Evolutionary conservation across 2,113 vertebrate genomes (phyloP).

Genomic region (Bubo bubo): DNA sequence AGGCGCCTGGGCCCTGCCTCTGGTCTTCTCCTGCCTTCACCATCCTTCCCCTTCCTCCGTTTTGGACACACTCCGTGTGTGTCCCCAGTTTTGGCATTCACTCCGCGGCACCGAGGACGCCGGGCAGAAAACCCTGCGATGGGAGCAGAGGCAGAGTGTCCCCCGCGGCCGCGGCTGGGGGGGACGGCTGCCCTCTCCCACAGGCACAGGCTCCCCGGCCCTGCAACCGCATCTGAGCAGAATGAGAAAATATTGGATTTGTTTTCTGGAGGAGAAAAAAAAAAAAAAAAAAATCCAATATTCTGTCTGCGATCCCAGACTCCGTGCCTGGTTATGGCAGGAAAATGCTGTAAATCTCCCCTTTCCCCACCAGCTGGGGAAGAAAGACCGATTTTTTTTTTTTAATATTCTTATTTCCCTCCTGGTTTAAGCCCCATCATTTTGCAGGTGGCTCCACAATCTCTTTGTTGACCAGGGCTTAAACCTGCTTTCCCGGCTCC

Average conservation of each 20-base stretch:
- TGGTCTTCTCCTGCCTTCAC: not conserved
- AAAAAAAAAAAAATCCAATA: slow-evolving; percentile 56
- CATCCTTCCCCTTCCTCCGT: not conserved
- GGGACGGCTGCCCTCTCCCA: not conserved
- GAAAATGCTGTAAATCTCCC: slow-evolving; percentile 5
- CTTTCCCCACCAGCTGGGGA: not conserved
- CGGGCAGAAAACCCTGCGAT: fast-evolving
- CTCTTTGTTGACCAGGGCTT: slow-evolving; percentile 55
- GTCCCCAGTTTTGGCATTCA: fast-evolving
- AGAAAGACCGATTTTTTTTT: not conserved
- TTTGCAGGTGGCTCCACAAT: not conserved
- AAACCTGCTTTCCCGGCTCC: slow-evolving; percentile 27
- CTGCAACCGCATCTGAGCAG: not conserved
- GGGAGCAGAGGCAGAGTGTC: not conserved
- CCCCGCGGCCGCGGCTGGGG: no score
- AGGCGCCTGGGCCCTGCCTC: not conserved
- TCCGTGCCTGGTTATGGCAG: slow-evolving; percentile 5
- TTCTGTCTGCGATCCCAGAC: slow-evolving; percentile 54
- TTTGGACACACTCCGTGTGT: fast-evolving
- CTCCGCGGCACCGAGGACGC: fast-evolving
- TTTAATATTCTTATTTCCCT: not conserved
- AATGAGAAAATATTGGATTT: slow-evolving; percentile 65
- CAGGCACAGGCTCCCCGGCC: not conserved
- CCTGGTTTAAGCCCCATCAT: not conserved
- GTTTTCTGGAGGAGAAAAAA: not conserved